phyloP scores from a whole-genome alignment of 2,888 invertebrate genomes.

The Blera fallax region DNA sequence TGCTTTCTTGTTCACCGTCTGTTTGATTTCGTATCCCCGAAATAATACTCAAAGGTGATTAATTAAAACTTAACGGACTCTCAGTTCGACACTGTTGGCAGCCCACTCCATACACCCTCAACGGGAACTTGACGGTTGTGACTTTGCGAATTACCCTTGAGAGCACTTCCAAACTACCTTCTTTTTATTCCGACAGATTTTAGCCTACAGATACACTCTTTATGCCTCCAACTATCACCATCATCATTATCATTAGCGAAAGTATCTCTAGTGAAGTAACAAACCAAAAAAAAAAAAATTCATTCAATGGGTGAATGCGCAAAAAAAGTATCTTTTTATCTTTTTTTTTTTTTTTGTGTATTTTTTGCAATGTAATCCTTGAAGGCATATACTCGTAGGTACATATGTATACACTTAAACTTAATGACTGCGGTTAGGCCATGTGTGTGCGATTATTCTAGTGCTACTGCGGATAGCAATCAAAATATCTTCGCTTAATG shows the following conservation, averaged over 20 bases:
- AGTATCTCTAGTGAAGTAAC: not conserved
- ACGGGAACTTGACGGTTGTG: not conserved
- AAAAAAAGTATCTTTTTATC: not conserved
- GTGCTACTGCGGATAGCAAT: not conserved
- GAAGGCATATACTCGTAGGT: not conserved
- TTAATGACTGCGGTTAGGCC: not conserved
- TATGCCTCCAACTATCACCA: not conserved
- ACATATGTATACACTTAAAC: slow-evolving; percentile 7
- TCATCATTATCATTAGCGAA: slow-evolving; percentile 17
- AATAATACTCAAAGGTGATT: not conserved
- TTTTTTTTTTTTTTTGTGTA: not conserved
- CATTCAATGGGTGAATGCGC: slow-evolving; percentile 1
- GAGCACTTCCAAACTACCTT: not conserved
- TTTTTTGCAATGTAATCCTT: not conserved
- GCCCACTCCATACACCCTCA: not conserved
- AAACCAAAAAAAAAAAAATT: not conserved
- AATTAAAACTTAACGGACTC: not conserved
- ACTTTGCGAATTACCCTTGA: not conserved
- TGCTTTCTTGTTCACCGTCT: not conserved
- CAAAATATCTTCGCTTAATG: not conserved
- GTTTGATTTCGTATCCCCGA: not conserved
- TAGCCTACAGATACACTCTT: not conserved
- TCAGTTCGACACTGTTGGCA: not conserved
- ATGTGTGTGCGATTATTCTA: not conserved
- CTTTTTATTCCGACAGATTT: not conserved